Base-by-base conservation (phyloP, 2,797 vertebrate genomes). In the Falco peregrinus region DNA sequence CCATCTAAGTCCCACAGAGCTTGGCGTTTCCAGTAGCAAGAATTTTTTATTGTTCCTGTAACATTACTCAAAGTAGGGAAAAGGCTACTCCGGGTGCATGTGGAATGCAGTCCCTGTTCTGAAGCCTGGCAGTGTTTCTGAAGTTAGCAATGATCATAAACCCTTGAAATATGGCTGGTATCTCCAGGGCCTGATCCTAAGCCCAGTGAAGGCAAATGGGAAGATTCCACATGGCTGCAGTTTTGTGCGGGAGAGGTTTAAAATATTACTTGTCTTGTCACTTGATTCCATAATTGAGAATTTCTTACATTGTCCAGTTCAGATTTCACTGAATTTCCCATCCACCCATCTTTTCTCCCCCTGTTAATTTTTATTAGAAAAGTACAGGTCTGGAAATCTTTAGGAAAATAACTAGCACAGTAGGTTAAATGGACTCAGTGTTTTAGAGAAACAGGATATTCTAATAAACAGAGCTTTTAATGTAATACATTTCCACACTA, bases 1-100 rank as follows among this genome's bases (percentile, higher is more conserved):
- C 74, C 67, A 45, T 71, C 47, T 57, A 76, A 84, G 69, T 90
- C 90, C 70, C 84, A 71, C 53, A 39, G 88, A 95, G 69, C 54
- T 29, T 78, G 26, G 14, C 1, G 11, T 47, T 90, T 84, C 82
- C 67, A 91, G 76, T 54, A 89, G 86, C 41, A 76, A 79, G 78
- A 87, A 74, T 71, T 64, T 89, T 78, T 86, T 93, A 96, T 84
- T 35, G 61, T 60, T 92, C 89, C 64, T 91, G 67, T 28, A 94
- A 25, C 73, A 83, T 96, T 81, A 90, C 60, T 93, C 84, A 86
- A 91, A 93, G 39, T 19, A 90, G 50, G 70, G 71, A 95, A 95
- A 93, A 48, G 54, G 78, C 81, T 95, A 81, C 59, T 90, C 57
- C 37, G 39, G 50, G 50, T 91, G 50, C 82, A 70, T 43, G 50